A percentile compares a stretch with the other conserved stretches of the same genome.
Conservation (phyloP, 2,888 invertebrate species). For the Callyntrura guangdongensis region DNA sequence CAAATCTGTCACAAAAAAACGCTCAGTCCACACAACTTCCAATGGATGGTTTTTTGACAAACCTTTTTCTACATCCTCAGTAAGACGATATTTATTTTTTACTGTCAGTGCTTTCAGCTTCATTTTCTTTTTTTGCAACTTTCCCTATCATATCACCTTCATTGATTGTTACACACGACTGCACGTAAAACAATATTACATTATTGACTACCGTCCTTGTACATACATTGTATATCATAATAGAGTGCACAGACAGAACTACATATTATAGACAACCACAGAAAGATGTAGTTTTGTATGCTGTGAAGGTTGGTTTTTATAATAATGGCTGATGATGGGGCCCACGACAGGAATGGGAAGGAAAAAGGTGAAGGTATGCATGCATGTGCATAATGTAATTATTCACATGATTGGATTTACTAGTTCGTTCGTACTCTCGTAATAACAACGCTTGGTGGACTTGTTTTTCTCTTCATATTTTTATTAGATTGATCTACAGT, state of each 20-base stretch:
- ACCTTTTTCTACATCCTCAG: background rate
- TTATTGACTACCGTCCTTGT: conserved; percentile 16
- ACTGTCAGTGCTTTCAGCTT: background rate
- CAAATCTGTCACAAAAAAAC: background rate
- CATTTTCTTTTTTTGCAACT: conserved; percentile 27
- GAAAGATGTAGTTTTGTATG: background rate
- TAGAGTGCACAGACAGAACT: no score
- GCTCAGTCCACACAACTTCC: background rate
- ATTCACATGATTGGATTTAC: conserved; percentile 37
- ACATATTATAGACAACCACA: background rate
- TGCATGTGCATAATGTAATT: conserved; percentile 5
- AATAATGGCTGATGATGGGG: background rate
- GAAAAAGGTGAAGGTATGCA: conserved; percentile 34
- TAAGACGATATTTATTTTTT: conserved; percentile 13
- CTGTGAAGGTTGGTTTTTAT: no score
- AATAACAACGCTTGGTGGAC: background rate
- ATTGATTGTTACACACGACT: conserved; percentile 20
- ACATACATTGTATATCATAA: conserved; percentile 14
- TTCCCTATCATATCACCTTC: conserved; percentile 30
- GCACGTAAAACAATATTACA: conserved; percentile 22
- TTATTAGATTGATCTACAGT: no score
- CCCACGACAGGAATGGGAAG: background rate
- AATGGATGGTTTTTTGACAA: conserved; percentile 8
- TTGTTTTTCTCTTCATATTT: background rate
- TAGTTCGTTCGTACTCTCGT: background rate